Base-by-base conservation (phyloP, 53 echinoderm and acorn worm genomes). In the Actinopyga echinites region DNA sequence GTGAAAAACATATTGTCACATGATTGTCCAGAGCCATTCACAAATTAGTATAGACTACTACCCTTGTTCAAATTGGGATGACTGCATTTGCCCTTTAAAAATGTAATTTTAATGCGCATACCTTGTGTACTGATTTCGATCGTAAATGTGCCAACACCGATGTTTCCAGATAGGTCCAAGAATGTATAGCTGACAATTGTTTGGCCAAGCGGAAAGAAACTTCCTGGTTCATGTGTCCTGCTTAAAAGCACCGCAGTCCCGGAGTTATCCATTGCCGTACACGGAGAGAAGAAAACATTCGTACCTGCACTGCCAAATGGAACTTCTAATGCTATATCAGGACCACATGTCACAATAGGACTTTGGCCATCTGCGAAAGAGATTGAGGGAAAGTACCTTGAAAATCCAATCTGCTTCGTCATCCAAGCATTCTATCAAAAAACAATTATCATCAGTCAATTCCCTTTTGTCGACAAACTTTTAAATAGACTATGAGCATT, bases 211-310 rank as follows among this genome's bases (percentile, higher is more conserved):
- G 0, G 1, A 30, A 77, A 77, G 32, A 77, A 77, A 8, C 10
- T 29, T 0, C 77, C 77, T 1, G 77, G 44, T 0, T 77, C 28
- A 25, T 56, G 26, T 12, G 77, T 55, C 28, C 56, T 77, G 56
- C 77, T 77, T 0, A 77, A 20, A 8, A 77, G 49, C 25, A 21
- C 17, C 4, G 33, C 77, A 24, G 32, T 30, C 11, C 77, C 77
- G 20, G 77, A 77, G 44, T 77, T 77, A 49, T 77, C 77, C 5
- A 30, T 56, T 5, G 77, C 77, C 20, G 77, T 54, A 54, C 77
- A 77, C 19, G 77, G 77, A 13, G 55, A 12, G 31, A 77, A 77
- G 56, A 77, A 26, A 13, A 77, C 30, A 29, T 54, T 54, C 2
- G 29, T 21, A 30, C 77, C 77, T 53, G 0, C 4, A 56, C 32